Evolutionary conservation across 2,797 vertebrate species (phyloP).

Genomic region (Chiroxiphia lanceolata): DNA sequence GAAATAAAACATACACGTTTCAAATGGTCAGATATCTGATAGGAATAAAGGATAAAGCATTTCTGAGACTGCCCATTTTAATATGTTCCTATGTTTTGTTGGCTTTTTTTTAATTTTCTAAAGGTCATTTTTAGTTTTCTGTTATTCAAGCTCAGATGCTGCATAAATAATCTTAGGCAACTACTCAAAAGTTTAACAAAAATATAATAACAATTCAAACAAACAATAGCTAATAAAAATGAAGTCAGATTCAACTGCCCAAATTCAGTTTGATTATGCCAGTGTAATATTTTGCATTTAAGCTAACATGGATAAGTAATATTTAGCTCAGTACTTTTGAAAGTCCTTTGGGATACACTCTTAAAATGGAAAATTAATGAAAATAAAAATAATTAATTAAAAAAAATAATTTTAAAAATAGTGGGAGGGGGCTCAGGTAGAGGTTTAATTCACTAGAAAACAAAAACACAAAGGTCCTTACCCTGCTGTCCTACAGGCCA

Average conservation of each 20-base stretch:
- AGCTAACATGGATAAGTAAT: background rate
- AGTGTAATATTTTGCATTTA: background rate
- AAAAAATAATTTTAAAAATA: background rate
- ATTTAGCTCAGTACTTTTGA: background rate
- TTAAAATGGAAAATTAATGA: background rate
- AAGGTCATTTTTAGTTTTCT: background rate
- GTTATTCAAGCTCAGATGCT: background rate
- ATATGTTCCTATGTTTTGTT: background rate
- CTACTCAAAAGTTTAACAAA: background rate
- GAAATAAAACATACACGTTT: background rate
- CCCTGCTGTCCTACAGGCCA: background rate
- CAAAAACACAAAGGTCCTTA: background rate
- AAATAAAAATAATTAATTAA: background rate
- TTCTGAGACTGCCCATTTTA: background rate
- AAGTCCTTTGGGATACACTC: background rate
- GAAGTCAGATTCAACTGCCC: background rate
- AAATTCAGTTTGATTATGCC: background rate
- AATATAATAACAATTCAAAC: background rate
- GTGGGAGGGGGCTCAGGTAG: background rate
- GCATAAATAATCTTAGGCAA: background rate
- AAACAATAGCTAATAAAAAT: background rate
- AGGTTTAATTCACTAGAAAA: background rate
- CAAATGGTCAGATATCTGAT: background rate
- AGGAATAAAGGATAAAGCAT: background rate
- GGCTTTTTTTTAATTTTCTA: background rate